Conservation (phyloP, 2,888 invertebrate species). For the Dioctria rufipes region DNA sequence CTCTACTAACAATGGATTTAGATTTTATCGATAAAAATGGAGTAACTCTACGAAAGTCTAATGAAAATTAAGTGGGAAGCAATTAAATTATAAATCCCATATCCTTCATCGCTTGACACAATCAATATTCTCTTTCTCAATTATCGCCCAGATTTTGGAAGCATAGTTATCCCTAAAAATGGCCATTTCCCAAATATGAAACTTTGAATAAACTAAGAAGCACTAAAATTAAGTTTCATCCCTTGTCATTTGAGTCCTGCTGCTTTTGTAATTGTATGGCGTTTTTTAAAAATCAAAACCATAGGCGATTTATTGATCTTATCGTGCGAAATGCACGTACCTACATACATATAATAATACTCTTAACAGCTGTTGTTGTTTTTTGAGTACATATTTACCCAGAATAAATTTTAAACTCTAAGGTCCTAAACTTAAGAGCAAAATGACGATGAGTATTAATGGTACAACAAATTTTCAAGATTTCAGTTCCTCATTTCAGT, state of each 20-base stretch:
- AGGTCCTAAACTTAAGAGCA: no score
- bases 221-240: conserved; percentile 30
- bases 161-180: conserved; percentile 39
- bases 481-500: no score
- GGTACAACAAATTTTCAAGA: no score
- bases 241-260: not conserved
- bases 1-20: no score
- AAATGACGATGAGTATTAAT: no score
- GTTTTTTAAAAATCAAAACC: conserved; percentile 39
- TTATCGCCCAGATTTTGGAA: conserved; percentile 30
- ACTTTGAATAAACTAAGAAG: not conserved
- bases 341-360: no score
- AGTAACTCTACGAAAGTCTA: no score
- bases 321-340: not conserved
- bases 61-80: no score
- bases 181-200: conserved; percentile 28
- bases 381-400: not conserved
- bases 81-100: no score
- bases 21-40: no score
- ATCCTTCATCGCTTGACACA: not conserved
- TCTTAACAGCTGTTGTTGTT: not conserved
- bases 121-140: conserved; percentile 15
- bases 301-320: conserved; percentile 41
- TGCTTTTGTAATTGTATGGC: conserved; percentile 37
- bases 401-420: no score